A percentile compares a stretch with the other conserved stretches of the same genome.
These are phyloP conservation scores for Pediacus dermestoides DNA, from an alignment of 2,888 invertebrate genomes.

Conservation along the genomic window DNA sequence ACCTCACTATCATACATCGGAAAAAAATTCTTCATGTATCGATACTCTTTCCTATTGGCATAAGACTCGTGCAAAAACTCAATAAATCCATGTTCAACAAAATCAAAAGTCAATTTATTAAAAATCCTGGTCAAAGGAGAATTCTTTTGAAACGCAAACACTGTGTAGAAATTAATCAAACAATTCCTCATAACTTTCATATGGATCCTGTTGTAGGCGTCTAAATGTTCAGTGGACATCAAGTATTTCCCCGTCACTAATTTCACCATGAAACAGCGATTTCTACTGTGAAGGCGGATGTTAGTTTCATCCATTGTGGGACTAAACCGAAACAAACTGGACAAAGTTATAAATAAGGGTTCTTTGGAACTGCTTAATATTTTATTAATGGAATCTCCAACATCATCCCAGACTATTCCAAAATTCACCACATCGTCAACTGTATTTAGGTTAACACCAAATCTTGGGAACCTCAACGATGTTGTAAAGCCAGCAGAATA, in stretches of 20 bases:
- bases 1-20: conserved; percentile 7
- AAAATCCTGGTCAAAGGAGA: conserved; percentile 26
- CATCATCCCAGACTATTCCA: conserved; percentile 24
- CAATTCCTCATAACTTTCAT: conserved; percentile 23
- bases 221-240: conserved; percentile 21
- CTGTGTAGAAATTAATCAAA: conserved; percentile 19
- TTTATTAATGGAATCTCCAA: too few species aligned
- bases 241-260: conserved; percentile 14
- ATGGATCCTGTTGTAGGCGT: conserved; percentile 19
- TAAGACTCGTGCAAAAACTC: conserved; percentile 21
- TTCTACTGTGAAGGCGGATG: too few species aligned
- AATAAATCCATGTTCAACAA: conserved; percentile 25
- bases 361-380: too few species aligned
- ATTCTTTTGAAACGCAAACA: conserved; percentile 24
- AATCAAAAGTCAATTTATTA: conserved; percentile 17
- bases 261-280: too few species aligned
- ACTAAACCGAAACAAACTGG: too few species aligned
- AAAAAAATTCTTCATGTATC: conserved; percentile 18
- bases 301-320: too few species aligned
- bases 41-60: conserved; percentile 11
- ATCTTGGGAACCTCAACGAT: conserved; percentile 24
- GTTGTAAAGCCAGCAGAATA: conserved; percentile 28
- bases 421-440: conserved; percentile 27
- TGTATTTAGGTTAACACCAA: conserved; percentile 20
- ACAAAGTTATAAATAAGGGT: too few species aligned